These are phyloP conservation scores for Aplysina aerophoba DNA, from an alignment of 37 sponge, comb jelly and placozoan species.

Conservation along the genomic window DNA sequence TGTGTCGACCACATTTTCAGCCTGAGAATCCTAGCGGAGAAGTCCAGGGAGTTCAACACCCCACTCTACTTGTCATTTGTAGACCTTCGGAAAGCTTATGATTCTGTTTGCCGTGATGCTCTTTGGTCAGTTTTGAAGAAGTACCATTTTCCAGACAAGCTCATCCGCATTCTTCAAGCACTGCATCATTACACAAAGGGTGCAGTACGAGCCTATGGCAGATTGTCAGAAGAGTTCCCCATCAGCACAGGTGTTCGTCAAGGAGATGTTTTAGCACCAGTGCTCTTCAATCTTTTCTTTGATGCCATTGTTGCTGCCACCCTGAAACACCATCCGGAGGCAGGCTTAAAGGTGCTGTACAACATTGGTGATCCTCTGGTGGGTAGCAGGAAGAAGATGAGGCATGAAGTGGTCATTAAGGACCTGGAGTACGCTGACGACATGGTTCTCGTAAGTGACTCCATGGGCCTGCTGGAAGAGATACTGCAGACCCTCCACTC, in stretches of 20 bases:
- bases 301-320: not conserved
- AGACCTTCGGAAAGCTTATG: slow-evolving; percentile 24
- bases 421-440: slow-evolving; percentile 2
- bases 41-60: not conserved
- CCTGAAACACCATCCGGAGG: not conserved
- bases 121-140: not conserved
- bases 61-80: slow-evolving; percentile 1
- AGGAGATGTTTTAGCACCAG: not conserved
- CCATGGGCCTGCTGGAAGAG: not conserved
- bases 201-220: not conserved
- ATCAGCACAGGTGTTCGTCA: slow-evolving; percentile 3
- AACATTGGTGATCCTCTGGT: not conserved
- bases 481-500: not conserved
- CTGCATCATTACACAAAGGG: not conserved
- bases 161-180: not conserved
- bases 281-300: slow-evolving; percentile 21
- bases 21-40: not conserved
- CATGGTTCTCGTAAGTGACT: not conserved
- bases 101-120: not conserved
- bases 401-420: not conserved
- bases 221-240: not conserved
- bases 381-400: not conserved
- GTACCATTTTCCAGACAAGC: not conserved
- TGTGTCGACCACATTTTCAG: slow-evolving; percentile 40
- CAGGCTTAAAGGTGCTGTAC: not conserved